Base-by-base conservation (phyloP, 2,113 vertebrate species). In the Lamprotornis superbus region DNA sequence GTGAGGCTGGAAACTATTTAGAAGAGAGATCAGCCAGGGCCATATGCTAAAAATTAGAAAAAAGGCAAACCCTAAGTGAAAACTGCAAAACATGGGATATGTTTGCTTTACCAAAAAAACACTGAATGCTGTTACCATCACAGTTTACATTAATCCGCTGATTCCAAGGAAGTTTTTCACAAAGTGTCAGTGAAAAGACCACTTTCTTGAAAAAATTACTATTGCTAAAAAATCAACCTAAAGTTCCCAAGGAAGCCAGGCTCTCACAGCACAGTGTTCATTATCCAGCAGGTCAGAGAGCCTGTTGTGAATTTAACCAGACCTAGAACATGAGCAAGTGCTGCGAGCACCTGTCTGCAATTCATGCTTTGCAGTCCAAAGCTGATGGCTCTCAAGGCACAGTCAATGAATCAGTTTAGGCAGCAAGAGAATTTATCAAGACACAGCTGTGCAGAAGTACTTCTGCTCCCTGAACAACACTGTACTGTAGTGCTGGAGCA, bases 11-110 rank as follows among this genome's bases (percentile, higher is more conserved):
- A 99, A 99, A 95, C 99, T 99, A 97, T 99, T 99, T 59, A 99
- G 98, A 94, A 99, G 98, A 83, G 99, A 98, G 89, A 99, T 99
- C 70, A 99, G 97, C 99, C 99, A 99, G 31, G 99, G 99, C 99
- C 99, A 99, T 96, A 99, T 97, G 78, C 99, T 99, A 90, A 68
- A 94, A 97, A 93, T 79, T 53, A 97, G 93, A 61, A 95, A 80
- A 96, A 59, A 46, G 65, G 57, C 77, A 94, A 91, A 81, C 4
- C 3, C 1, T 61, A 50, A 90, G 74, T 56, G 61, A 83, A 86
- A 95, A 68, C 28, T 40, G 49, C 33, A 74, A 59, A 88, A 90
- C 20, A 42, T 11, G 22, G 30, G n/a, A 83, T 40, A 40, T 49
- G 40, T 13, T 44, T 4, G 1, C 44, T 61, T 87, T 35, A 68